A percentile compares a stretch with the other conserved stretches of the same genome.
These are phyloP conservation scores for Heliconius nattereri DNA, from an alignment of 1,140 invertebrate genomes.

Conservation along the genomic window DNA sequence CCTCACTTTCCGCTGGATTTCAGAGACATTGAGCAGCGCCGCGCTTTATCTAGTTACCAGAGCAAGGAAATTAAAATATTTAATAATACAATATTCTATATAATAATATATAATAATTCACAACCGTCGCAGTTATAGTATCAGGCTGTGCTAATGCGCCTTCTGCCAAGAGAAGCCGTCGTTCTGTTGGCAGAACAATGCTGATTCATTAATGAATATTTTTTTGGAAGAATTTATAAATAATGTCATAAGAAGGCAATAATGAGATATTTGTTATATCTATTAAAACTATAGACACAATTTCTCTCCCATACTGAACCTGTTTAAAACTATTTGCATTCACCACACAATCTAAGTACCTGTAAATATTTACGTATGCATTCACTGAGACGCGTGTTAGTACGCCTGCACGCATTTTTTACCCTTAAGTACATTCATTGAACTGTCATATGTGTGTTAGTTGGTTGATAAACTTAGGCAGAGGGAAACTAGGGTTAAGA, in stretches of 20 bases:
- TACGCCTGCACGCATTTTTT: neutral
- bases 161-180: too few relatives aligned
- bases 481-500: too few relatives aligned
- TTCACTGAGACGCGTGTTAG: neutral
- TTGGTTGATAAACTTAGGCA: neutral
- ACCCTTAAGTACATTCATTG: neutral
- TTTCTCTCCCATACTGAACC: neutral
- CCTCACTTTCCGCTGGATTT: neutral
- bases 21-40: neutral
- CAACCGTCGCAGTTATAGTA: neutral
- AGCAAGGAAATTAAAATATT: neutral
- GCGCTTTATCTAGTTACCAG: neutral
- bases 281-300: neutral
- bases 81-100: too few relatives aligned
- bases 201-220: too few relatives aligned
- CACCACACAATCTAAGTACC: neutral
- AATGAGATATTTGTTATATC: neutral
- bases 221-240: too few relatives aligned
- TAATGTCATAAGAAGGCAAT: too few relatives aligned
- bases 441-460: neutral
- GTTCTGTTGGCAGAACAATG: too few relatives aligned
- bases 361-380: slow-evolving; percentile 13
- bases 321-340: neutral
- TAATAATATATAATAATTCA: too few relatives aligned
- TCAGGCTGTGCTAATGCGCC: too few relatives aligned